These are phyloP conservation scores for Acanthis flammea DNA, from an alignment of 2,797 vertebrate species.

Conservation along the genomic window DNA sequence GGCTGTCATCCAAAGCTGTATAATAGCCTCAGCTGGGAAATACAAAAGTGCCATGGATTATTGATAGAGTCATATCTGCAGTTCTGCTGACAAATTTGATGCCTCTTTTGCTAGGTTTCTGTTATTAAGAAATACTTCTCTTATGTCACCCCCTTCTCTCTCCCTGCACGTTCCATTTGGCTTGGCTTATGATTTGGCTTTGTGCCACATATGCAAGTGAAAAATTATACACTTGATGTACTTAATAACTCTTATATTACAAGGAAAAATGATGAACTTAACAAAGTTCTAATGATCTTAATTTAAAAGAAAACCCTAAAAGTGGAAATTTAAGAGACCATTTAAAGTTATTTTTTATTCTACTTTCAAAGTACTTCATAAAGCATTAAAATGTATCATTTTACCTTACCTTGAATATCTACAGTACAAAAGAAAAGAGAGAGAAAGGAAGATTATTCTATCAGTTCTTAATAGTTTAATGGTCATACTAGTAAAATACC, in stretches of 20 bases:
- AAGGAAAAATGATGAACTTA: slow-evolving; percentile 66
- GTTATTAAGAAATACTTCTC: slow-evolving; percentile 87
- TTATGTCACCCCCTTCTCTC: slow-evolving; percentile 62
- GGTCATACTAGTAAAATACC: neutral
- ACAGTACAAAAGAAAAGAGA: neutral
- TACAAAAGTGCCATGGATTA: slow-evolving; percentile 91
- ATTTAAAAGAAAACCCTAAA: neutral
- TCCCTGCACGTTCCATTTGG: slow-evolving; percentile 18
- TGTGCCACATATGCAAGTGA: slow-evolving; percentile 67
- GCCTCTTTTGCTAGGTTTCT: slow-evolving; percentile 81
- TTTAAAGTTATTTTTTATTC: neutral
- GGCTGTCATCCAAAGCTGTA: slow-evolving; percentile 86
- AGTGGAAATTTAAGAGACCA: neutral
- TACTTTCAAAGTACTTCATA: neutral
- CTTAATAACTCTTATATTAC: slow-evolving; percentile 65
- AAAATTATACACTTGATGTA: slow-evolving; percentile 48
- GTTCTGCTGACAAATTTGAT: slow-evolving; percentile 89
- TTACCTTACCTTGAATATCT: neutral
- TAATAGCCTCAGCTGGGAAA: slow-evolving; percentile 89
- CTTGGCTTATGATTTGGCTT: slow-evolving; percentile 18
- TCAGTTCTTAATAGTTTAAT: neutral
- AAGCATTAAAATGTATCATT: neutral
- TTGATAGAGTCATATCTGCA: slow-evolving; percentile 91
- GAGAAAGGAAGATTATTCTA: neutral
- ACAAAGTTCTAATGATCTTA: slow-evolving; percentile 49